These are phyloP conservation scores for Chitala chitala DNA, from an alignment of 2,113 vertebrate species.

Conservation along the genomic window DNA sequence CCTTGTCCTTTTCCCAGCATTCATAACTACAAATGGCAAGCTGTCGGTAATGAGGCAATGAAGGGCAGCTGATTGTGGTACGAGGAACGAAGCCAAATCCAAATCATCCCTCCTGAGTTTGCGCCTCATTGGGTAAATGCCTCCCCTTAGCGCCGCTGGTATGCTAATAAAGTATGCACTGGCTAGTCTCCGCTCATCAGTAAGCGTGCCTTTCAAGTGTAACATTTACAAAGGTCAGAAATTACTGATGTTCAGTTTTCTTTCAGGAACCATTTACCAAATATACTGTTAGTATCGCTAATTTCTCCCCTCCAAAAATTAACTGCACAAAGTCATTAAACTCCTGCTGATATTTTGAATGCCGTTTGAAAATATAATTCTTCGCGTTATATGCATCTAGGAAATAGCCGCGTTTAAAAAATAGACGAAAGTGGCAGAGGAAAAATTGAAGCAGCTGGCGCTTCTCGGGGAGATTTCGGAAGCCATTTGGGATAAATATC, in stretches of 20 bases:
- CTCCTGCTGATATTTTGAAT: background rate
- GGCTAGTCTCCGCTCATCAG: slow-evolving; percentile 30
- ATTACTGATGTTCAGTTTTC: background rate
- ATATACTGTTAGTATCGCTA: background rate
- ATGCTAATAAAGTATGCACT: slow-evolving; percentile 15
- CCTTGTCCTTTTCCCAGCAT: slow-evolving; percentile 38
- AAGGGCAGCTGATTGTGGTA: slow-evolving; percentile 43
- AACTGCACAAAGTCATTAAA: background rate
- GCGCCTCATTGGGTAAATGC: slow-evolving; percentile 25
- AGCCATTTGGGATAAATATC: background rate
- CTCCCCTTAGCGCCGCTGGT: background rate
- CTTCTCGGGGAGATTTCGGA: background rate
- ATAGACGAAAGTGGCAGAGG: background rate
- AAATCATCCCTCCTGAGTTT: slow-evolving; percentile 36
- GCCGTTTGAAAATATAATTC: background rate
- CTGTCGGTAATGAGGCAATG: slow-evolving; percentile 41
- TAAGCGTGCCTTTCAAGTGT: slow-evolving; percentile 36
- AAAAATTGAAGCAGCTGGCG: background rate
- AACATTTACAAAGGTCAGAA: slow-evolving; percentile 46
- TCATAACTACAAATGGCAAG: slow-evolving; percentile 31
- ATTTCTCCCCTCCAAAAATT: background rate
- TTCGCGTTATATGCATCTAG: background rate
- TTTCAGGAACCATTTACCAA: background rate
- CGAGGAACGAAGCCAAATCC: slow-evolving; percentile 18
- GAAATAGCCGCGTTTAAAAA: too few relatives aligned